Percentiles rank a stretch among this genome's conserved stretches.
Evolutionary conservation across 2,113 vertebrate species (phyloP).

Genomic region (Smithornis capensis): DNA sequence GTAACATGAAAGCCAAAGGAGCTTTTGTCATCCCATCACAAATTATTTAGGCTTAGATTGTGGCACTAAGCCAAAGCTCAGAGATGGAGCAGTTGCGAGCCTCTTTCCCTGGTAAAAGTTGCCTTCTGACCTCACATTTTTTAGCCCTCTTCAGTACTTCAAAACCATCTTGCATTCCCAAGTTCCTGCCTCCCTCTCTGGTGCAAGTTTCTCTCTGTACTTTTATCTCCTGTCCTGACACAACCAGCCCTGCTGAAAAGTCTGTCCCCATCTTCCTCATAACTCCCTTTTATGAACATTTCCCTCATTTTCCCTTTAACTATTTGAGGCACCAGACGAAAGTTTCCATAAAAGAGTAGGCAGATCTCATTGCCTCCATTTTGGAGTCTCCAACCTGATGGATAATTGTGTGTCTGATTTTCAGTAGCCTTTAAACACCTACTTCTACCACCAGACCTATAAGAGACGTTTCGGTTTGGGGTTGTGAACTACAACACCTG

Average conservation of each 20-base stretch:
- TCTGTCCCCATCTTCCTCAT: not conserved
- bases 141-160: not conserved
- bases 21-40: conserved; percentile 49
- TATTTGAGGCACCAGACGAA: not conserved
- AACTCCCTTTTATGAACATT: not conserved
- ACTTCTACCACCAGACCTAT: not conserved
- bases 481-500: not conserved
- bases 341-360: not conserved
- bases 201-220: not conserved
- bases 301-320: not conserved
- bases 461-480: not conserved
- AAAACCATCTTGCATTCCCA: not conserved
- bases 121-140: not conserved
- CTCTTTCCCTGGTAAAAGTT: not conserved
- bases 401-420: not conserved
- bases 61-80: not conserved
- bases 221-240: not conserved
- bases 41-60: conserved; percentile 36
- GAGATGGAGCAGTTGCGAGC: not conserved
- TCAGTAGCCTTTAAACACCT: not conserved
- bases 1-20: conserved; percentile 30
- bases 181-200: not conserved
- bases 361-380: not conserved
- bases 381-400: not conserved
- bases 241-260: not conserved